Evolutionary conservation across 53 echinoderm and acorn worm genomes (phyloP).

Genomic region (Holothuria leucospilota): DNA sequence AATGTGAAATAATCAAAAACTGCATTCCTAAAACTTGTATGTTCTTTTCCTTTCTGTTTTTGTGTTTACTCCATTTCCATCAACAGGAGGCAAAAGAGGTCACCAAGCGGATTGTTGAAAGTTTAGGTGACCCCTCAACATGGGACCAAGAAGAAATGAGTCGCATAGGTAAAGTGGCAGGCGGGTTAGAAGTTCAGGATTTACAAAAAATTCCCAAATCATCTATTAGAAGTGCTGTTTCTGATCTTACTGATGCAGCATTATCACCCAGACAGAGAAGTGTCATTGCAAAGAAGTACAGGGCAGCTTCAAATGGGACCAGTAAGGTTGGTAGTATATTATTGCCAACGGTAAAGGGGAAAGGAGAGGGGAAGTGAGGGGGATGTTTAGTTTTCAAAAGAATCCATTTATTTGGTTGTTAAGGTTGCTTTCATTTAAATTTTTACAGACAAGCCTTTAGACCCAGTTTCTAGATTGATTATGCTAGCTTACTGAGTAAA

Average conservation of each 20-base stretch:
- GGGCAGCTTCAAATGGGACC: slow-evolving; percentile 30
- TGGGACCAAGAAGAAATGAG: slow-evolving; percentile 65
- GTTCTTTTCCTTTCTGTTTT: too few relatives aligned
- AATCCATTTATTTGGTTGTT: too few relatives aligned
- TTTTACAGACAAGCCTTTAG: too few relatives aligned
- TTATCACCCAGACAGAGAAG: slow-evolving; percentile 61
- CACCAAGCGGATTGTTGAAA: slow-evolving; percentile 52
- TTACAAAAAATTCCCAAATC: slow-evolving; percentile 60
- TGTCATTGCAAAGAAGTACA: slow-evolving; percentile 62
- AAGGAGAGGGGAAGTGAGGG: too few relatives aligned
- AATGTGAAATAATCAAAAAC: too few relatives aligned
- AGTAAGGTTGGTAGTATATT: slow-evolving; percentile 17
- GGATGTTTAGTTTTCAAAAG: too few relatives aligned
- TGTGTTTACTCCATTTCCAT: too few relatives aligned
- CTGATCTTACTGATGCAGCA: slow-evolving; percentile 58
- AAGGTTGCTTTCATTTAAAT: too few relatives aligned
- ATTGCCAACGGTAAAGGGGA: neutral
- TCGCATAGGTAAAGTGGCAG: slow-evolving; percentile 61
- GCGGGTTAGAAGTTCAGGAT: slow-evolving; percentile 67
- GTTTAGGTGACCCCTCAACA: slow-evolving; percentile 44
- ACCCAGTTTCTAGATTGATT: too few relatives aligned
- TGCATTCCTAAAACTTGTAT: too few relatives aligned
- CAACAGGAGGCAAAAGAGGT: slow-evolving; percentile 69
- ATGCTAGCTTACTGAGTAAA: too few relatives aligned
- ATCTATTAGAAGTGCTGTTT: slow-evolving; percentile 50